phyloP scores from a whole-genome alignment of 1,140 invertebrate species.

The Procambarus virginalis region DNA sequence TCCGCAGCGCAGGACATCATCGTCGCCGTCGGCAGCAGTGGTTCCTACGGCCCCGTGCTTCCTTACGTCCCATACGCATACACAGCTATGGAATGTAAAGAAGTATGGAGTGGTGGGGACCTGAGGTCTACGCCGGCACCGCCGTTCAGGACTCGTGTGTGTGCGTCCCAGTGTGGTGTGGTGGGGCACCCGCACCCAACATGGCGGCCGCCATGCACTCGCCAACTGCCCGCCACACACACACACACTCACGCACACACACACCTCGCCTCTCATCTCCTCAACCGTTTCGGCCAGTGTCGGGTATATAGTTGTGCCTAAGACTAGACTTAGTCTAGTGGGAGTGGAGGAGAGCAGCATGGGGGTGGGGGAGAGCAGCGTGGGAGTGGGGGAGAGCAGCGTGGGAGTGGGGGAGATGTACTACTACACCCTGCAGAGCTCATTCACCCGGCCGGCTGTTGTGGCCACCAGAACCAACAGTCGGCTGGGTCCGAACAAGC shows the following conservation, averaged over 20 bases:
- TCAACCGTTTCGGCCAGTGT: not conserved
- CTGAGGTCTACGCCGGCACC: constrained; percentile 5
- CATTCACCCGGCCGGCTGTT: constrained; percentile 62
- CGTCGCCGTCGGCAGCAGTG: not conserved
- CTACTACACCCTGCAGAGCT: constrained; percentile 22
- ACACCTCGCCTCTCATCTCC: constrained; percentile 13
- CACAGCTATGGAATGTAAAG: constrained; percentile 65
- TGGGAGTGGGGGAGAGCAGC: not conserved
- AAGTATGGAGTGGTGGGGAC: constrained; percentile 64
- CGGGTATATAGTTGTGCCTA: not conserved
- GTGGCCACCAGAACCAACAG: constrained; percentile 44
- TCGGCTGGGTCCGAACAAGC: constrained; percentile 60
- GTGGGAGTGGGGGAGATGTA: not conserved
- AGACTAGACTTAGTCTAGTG: constrained; percentile 9
- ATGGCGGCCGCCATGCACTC: constrained; percentile 51
- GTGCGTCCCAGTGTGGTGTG: not conserved
- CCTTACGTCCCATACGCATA: constrained; percentile 61
- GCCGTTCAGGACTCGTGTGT: not conserved
- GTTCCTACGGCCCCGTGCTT: constrained; percentile 63
- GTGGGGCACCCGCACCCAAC: constrained; percentile 32
- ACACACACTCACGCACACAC: not conserved
- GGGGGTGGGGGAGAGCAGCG: not conserved
- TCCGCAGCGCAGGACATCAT: not conserved
- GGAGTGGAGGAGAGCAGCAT: not conserved
- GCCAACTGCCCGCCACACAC: constrained; percentile 12